Evolutionary conservation across 1,140 invertebrate species (phyloP).

Genomic region (Idris sp.): DNA sequence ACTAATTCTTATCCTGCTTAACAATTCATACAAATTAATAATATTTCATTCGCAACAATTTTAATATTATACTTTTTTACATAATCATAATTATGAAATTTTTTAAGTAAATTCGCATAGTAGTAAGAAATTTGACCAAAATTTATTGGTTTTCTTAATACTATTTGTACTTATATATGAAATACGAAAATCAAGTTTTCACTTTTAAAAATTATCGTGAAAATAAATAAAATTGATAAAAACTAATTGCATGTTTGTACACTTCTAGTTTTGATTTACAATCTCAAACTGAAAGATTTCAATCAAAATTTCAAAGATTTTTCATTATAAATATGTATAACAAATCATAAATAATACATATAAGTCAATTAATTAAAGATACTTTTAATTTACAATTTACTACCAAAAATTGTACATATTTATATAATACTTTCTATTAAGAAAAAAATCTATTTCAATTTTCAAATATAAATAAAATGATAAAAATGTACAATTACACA

Average conservation of each 20-base stretch:
- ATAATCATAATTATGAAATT: conserved; percentile 4
- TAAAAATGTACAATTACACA: too few relatives aligned
- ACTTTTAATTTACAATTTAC: conserved; percentile 10
- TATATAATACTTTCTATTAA: too few relatives aligned
- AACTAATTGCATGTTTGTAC: conserved; percentile 20
- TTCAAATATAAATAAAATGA: too few relatives aligned
- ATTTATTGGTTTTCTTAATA: conserved; percentile 7
- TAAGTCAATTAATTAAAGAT: conserved; percentile 1
- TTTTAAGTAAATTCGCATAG: background rate
- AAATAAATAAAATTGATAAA: conserved; percentile 11
- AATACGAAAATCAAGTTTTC: conserved; percentile 10
- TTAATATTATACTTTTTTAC: too few relatives aligned
- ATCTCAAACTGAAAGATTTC: background rate
- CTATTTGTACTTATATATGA: conserved; percentile 22
- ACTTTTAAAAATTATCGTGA: conserved; percentile 1
- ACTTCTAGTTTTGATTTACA: conserved; percentile 7
- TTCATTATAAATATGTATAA: conserved; percentile 15
- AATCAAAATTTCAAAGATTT: conserved; percentile 7
- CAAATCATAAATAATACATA: conserved; percentile 8
- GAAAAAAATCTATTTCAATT: too few relatives aligned
- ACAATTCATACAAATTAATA: too few relatives aligned
- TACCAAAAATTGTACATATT: conserved; percentile 10
- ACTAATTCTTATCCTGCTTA: too few relatives aligned
- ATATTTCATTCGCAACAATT: too few relatives aligned
- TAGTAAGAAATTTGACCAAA: too few relatives aligned